phyloP scores from a whole-genome alignment of 37 sponge, comb jelly and placozoan genomes.

The Cliona cf. orientalis region DNA sequence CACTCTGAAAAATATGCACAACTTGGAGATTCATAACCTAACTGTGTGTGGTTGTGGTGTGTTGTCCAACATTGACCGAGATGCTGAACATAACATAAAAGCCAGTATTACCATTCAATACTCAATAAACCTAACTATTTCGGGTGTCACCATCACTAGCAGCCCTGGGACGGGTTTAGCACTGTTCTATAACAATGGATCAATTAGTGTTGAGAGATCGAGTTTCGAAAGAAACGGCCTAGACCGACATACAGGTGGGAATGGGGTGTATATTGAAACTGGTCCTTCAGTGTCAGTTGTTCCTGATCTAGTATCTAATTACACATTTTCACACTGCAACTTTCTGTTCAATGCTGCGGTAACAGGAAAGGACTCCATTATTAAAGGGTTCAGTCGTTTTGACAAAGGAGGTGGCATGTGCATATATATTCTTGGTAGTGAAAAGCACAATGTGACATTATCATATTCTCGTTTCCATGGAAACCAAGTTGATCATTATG shows the following conservation, averaged over 20 bases:
- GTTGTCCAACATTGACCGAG: not conserved
- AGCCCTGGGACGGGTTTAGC: not conserved
- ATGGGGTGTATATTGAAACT: not conserved
- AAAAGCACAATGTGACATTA: not conserved
- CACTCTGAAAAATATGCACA: not conserved
- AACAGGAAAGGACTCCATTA: no score
- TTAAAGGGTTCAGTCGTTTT: no score
- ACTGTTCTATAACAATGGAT: not conserved
- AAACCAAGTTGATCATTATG: not conserved
- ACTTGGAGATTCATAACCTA: not conserved
- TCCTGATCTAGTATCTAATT: no score
- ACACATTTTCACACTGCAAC: conserved; percentile 1
- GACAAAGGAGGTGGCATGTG: conserved; percentile 31
- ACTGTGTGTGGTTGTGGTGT: conserved; percentile 6
- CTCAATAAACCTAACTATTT: not conserved
- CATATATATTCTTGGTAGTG: not conserved
- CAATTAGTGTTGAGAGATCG: not conserved
- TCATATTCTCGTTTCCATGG: not conserved
- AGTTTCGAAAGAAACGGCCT: not conserved
- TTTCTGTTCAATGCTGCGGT: no score
- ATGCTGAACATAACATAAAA: conserved; percentile 3
- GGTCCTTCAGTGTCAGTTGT: no score
- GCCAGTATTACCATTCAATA: conserved; percentile 2
- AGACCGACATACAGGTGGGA: not conserved
- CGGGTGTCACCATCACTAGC: not conserved